Evolutionary conservation across 2,888 invertebrate species (phyloP), one percentile per base, ranked within the genome.

Genomic region (Ischnura elegans): DNA sequence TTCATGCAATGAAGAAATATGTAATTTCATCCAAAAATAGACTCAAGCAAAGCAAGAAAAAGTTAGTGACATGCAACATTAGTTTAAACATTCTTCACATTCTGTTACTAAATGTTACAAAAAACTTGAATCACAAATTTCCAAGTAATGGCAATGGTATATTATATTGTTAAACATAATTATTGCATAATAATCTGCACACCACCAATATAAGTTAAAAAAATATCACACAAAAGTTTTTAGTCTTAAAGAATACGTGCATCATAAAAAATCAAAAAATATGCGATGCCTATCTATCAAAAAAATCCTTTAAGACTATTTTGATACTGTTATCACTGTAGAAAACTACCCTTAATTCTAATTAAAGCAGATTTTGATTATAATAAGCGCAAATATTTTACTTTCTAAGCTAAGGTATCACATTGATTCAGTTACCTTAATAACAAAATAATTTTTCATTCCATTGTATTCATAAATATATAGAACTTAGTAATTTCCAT

Each of bases 1-100:
- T 61, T 42, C 90, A 90, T 90, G 90, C 90, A 61, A 61, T n/a
- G n/a, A n/a, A n/a, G n/a, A n/a, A n/a, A n/a, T 43, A 61, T 42
- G 55, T 10, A 90, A 61, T 61, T n/a, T 61, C 90, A 36, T 87
- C 19, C 55, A 46, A 86, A 86, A 86, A 46, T 16, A 45, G n/a
- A 45, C 8, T 43, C 87, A 43, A 61, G 42, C 42, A 51, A 36
- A 87, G 16, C 36, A 55, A 87, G 87, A 13, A 55, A 90, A 61
- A 42, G 90, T 90, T 90, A 90, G 90, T 61, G 43, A 55, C 90
- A 90, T 90, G 90, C 90, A 90, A n/a, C 8, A 43, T 61, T 90
- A 61, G 61, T 61, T 8, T 8, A 45, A 86, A 29, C 36, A 21
- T 76, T 76, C 21, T 76, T 36, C 4, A 25, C 16, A 0, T 8